Conservation (phyloP, 2,113 vertebrate species). For the Urocynchramus pylzowi region DNA sequence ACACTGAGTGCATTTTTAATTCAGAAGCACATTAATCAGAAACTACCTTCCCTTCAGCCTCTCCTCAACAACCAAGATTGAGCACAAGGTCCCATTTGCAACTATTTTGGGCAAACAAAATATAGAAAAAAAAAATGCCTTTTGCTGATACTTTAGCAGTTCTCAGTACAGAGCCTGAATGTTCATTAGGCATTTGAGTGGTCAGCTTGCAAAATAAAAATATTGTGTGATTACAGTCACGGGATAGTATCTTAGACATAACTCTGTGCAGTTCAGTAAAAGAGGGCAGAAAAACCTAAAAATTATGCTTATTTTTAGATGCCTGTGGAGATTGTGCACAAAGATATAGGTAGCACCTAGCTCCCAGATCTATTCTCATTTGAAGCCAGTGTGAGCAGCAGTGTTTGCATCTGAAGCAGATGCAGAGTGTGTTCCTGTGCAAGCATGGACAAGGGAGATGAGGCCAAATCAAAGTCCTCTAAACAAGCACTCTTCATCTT, state of each 20-base stretch:
- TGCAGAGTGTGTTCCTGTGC: neutral
- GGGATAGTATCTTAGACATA: neutral
- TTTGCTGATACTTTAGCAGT: conserved; percentile 10
- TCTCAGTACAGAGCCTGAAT: neutral
- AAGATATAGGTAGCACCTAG: neutral
- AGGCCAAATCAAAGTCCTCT: neutral
- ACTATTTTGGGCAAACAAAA: neutral
- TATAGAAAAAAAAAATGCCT: conserved; percentile 34
- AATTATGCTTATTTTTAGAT: conserved; percentile 14
- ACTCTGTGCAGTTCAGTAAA: conserved; percentile 19
- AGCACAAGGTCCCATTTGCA: neutral
- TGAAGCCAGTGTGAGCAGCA: neutral
- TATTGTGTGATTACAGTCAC: neutral
- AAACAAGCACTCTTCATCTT: neutral
- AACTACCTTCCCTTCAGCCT: neutral
- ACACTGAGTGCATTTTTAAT: conserved; percentile 17
- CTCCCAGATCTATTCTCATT: neutral
- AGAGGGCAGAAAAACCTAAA: conserved; percentile 2
- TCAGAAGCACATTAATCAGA: neutral
- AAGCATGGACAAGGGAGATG: neutral
- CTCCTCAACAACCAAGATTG: neutral
- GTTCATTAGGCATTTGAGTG: neutral
- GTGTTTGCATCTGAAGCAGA: conserved; percentile 14
- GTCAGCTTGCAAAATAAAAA: conserved; percentile 33
- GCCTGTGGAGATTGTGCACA: neutral